Base-by-base conservation (phyloP, 2,113 vertebrate genomes). In the Manacus vitellinus region DNA sequence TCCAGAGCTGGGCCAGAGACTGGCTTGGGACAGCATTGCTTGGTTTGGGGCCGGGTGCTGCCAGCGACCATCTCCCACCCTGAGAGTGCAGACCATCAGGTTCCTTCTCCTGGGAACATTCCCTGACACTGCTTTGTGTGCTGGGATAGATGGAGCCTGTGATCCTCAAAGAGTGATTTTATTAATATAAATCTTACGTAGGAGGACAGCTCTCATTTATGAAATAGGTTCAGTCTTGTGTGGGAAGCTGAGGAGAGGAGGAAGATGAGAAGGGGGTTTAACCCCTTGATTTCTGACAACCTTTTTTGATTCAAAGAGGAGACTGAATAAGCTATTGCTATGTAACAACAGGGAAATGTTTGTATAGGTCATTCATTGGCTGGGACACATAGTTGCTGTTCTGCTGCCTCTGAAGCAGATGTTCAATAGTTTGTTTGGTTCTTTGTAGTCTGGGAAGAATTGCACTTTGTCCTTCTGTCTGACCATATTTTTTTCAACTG, bases 131-230 rank as follows among this genome's bases (percentile, higher is more conserved):
- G 65, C 55, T 63, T 22, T 3, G 10, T 75, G 61, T 87, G 79
- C 87, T 8, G 12, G 76, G 56, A 59, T 77, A 83, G 94, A 91
- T 84, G 94, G 68, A 96, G 89, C 89, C 66, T 91, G 61, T 4
- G 20, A 91, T 91, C 52, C 65, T 92, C 33, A 1, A 87, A 30
- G 79, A 94, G 66, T 44, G 94, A 75, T 78, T 95, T 85, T 85
- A 91, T 95, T 96, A 94, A 92, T 91, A 96, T 73, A 68, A 87
- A 70, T 82, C 62, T 81, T 96, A 93, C 0, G 94, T 96, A 89
- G 96, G 95, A 96, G 96, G 96, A 96, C 96, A 95, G 95, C 86
- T 96, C 89, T 94, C 88, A 78, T 96, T 96, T 97, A 94, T 94
- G 88, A 96, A 92, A 78, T 95, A 75, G 73, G 76, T 94, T 95